phyloP scores from a whole-genome alignment of 2,113 vertebrate species.

The Anthoscopus minutus region DNA sequence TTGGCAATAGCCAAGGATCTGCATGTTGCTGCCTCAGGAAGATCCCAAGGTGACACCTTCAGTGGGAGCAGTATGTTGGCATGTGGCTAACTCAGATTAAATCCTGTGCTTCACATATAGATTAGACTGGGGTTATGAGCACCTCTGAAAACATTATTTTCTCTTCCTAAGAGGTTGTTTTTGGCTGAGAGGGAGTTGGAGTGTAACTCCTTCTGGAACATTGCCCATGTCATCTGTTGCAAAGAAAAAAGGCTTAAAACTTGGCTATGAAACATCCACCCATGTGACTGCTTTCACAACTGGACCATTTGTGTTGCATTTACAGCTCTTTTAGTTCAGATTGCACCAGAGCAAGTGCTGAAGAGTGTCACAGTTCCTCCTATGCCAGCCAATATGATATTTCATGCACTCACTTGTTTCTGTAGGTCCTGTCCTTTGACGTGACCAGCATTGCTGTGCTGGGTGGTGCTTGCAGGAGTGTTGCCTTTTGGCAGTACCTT shows the following conservation, averaged over 20 bases:
- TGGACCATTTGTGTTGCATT: neutral
- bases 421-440: neutral
- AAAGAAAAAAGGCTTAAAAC: neutral
- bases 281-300: neutral
- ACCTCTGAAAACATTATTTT: neutral
- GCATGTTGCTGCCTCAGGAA: accelerated
- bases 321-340: neutral
- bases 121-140: neutral
- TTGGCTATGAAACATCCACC: neutral
- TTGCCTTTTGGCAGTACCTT: slow-evolving; percentile 32
- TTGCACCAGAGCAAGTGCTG: neutral
- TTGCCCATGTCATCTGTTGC: neutral
- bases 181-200: neutral
- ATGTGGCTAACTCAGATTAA: neutral
- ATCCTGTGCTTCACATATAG: neutral
- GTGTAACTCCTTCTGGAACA: neutral
- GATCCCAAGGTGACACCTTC: neutral
- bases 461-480: slow-evolving; percentile 5
- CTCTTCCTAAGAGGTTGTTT: neutral
- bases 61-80: neutral
- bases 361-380: neutral
- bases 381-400: neutral
- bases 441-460: neutral
- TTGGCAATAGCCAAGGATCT: neutral
- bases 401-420: neutral